Conservation (phyloP, 2,888 invertebrate genomes). For the Stratiomys singularior region DNA sequence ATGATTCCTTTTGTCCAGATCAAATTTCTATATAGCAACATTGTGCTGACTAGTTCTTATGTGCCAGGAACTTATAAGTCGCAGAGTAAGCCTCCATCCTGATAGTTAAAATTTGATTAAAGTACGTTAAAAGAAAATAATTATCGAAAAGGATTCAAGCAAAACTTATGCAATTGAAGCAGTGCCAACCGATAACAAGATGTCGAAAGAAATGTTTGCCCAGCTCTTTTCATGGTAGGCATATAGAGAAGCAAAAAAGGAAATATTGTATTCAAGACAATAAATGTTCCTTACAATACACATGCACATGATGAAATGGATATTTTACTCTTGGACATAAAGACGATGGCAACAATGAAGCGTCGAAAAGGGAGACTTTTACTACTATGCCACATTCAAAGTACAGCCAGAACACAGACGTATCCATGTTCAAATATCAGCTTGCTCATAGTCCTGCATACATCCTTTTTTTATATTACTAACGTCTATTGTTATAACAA, state of each 20-base stretch:
- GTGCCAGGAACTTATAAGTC: too few species aligned
- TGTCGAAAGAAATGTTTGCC: too few species aligned
- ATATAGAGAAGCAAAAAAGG: background rate
- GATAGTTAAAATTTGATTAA: too few species aligned
- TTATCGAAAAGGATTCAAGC: too few species aligned
- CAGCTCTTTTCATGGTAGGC: too few species aligned
- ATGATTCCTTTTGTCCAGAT: too few species aligned
- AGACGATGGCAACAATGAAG: background rate
- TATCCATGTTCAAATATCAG: slow-evolving; percentile 32
- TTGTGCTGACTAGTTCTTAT: too few species aligned
- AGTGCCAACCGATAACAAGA: too few species aligned
- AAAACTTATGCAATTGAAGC: too few species aligned
- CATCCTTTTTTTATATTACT: slow-evolving; percentile 32
- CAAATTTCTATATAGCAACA: too few species aligned
- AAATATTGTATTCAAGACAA: slow-evolving; percentile 29
- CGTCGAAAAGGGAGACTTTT: background rate
- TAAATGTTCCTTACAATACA: slow-evolving; percentile 30
- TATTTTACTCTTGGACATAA: slow-evolving; percentile 23
- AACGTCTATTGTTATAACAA: slow-evolving; percentile 41
- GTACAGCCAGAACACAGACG: background rate
- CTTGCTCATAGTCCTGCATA: slow-evolving; percentile 13
- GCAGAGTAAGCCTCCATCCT: too few species aligned
- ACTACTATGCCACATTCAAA: background rate
- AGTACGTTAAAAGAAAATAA: too few species aligned
- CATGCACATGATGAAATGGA: slow-evolving; percentile 15